Base-by-base conservation (phyloP, 2,888 invertebrate genomes). In the Stramonita haemastoma region DNA sequence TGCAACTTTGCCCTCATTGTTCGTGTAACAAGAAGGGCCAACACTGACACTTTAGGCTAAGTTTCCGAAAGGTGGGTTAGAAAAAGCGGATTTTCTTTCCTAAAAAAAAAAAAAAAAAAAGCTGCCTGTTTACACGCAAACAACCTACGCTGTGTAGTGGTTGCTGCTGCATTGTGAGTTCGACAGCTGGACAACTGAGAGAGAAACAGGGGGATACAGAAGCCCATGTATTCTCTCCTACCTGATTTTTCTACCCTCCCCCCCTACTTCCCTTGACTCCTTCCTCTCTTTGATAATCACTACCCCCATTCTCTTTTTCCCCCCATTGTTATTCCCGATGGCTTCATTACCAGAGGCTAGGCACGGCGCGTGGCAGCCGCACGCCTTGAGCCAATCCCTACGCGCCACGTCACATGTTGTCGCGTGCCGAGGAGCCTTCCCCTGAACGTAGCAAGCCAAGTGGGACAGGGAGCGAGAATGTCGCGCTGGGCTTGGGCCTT, bases 131-230 rank as follows among this genome's bases (percentile, higher is more conserved):
- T 46, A 46, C 46, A 46, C 46, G 46, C 46, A 46, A 46, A 46
- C 46, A 46, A 46, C 46, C 46, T 46, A 46, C 46, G 46, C 46
- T 46, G 46, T 46, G 70, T 17, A 70, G 36, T 88, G 36, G 36
- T 34, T 86, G 89, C 70, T 84, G 83, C 79, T 81, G 57, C 15
- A 60, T 36, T 70, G 77, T 70, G 79, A 22, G 57, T 22, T 34
- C 57, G 92, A 90, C 93, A 92, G 92, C 92, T 93, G 93, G 87
- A 91, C 86, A 85, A 90, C 91, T 93, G 92, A 91, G 90, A 83
- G 90, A 86, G 19, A 34, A 60, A n/a, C n/a, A 46, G 46, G 46
- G 46, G 46, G 19, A 34, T 57, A 57, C 60, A 77, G 83, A 46
- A 87, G 86, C 77, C 87, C 81, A 91, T 88, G 92, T 92, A 93